A percentile compares a stretch with the other conserved stretches of the same genome.
These are phyloP conservation scores for Psittacara wagleri DNA, from an alignment of 2,113 vertebrate species.

Conservation along the genomic window DNA sequence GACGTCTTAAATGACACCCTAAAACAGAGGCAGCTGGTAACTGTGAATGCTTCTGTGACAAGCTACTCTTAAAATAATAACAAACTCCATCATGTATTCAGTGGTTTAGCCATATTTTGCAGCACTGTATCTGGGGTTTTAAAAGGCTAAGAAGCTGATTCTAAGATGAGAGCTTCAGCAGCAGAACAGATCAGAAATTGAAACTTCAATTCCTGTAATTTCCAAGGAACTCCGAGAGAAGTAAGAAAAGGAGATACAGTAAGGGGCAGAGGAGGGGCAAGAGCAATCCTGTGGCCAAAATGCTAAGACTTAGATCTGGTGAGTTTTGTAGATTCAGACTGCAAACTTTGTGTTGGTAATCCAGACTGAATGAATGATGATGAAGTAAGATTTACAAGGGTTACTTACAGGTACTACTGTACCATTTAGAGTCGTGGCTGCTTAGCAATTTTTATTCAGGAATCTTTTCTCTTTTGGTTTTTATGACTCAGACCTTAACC, in stretches of 20 bases:
- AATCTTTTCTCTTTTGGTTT: neutral
- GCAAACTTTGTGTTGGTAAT: neutral
- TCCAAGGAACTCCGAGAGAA: neutral
- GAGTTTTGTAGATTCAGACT: neutral
- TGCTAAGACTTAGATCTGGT: neutral
- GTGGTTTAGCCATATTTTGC: neutral
- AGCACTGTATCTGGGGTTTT: neutral
- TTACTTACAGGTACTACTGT: neutral
- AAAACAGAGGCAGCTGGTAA: constrained; percentile 5
- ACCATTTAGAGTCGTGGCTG: neutral
- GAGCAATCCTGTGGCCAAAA: neutral
- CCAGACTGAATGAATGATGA: neutral
- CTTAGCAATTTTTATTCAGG: neutral
- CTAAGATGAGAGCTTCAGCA: neutral
- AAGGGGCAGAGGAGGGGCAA: neutral
- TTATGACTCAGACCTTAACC: neutral
- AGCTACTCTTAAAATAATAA: neutral
- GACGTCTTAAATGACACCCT: neutral
- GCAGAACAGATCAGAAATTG: neutral
- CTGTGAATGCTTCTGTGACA: neutral
- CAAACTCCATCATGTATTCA: neutral
- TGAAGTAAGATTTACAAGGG: neutral
- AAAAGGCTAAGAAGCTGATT: neutral
- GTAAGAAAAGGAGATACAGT: neutral
- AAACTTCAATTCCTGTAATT: neutral